phyloP scores from a whole-genome alignment of 2,113 vertebrate genomes.

The Hippocampus comes region DNA sequence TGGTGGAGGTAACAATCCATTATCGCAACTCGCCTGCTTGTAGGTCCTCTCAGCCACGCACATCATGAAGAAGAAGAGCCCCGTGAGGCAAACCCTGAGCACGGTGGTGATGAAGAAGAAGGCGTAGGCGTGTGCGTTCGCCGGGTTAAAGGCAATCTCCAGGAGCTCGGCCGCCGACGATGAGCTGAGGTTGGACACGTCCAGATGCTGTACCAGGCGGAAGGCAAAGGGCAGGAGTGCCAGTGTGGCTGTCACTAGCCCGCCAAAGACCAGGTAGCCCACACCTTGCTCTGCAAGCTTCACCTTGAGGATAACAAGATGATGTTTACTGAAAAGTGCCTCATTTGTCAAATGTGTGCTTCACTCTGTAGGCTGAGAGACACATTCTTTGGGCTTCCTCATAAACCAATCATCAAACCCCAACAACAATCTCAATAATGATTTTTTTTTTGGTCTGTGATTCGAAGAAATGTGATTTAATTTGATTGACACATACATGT shows the following conservation, averaged over 20 bases:
- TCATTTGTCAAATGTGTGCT: no score
- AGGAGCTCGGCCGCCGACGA: constrained; percentile 73
- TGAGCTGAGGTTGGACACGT: constrained; percentile 74
- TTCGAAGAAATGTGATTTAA: no score
- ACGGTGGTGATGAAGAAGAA: constrained; percentile 83
- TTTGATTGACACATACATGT: no score
- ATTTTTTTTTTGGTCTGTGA: no score
- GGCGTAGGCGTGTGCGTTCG: constrained; percentile 55
- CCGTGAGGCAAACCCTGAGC: constrained; percentile 85
- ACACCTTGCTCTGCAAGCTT: constrained; percentile 88
- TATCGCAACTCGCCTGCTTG: constrained; percentile 79
- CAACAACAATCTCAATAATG: no score
- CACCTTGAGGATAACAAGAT: constrained; percentile 71
- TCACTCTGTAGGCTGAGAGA: no score
- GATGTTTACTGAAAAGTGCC: no score
- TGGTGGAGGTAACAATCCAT: neutral
- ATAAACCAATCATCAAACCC: no score
- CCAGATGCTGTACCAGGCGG: constrained; percentile 78
- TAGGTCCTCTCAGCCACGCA: constrained; percentile 97
- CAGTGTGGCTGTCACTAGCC: constrained; percentile 79
- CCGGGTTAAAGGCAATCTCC: constrained; percentile 74
- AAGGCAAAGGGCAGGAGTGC: constrained; percentile 85
- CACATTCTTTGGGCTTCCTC: no score
- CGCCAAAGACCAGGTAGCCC: constrained; percentile 88
- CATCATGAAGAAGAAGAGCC: constrained; percentile 99